phyloP scores from a whole-genome alignment of 2,888 invertebrate genomes.

The Ptilodon capucinus region DNA sequence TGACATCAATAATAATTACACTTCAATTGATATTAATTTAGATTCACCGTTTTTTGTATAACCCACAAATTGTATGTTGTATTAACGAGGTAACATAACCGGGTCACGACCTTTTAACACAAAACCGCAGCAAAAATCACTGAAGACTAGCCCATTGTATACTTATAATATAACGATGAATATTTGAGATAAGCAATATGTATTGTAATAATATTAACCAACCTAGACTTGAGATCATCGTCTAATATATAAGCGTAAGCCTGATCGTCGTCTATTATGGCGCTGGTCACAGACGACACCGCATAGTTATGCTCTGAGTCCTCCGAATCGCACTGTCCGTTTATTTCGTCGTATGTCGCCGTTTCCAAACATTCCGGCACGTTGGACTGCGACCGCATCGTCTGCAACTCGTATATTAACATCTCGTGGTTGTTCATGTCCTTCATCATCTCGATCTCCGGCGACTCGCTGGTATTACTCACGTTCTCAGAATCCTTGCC shows the following conservation, averaged over 20 bases:
- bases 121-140: conserved; percentile 22
- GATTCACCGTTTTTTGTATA: conserved; percentile 14
- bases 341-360: conserved; percentile 47
- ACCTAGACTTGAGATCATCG: conserved; percentile 78
- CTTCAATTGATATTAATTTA: conserved; percentile 9
- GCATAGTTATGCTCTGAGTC: conserved; percentile 71
- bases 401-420: conserved; percentile 86
- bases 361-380: conserved; percentile 56
- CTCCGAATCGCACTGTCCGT: conserved; percentile 66
- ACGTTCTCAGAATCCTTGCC: conserved; percentile 62
- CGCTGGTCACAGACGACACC: conserved; percentile 64
- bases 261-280: conserved; percentile 70
- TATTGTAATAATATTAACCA: conserved; percentile 26
- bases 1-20: background rate
- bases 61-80: conserved; percentile 23
- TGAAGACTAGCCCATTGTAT: conserved; percentile 21
- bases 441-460: conserved; percentile 63
- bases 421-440: conserved; percentile 86
- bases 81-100: conserved; percentile 24
- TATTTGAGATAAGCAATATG: no score
- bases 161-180: no score
- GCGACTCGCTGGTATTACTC: conserved; percentile 54
- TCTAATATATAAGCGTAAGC: conserved; percentile 75
- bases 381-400: conserved; percentile 82
- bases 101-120: conserved; percentile 36